Evolutionary conservation across 2,888 invertebrate genomes (phyloP).

Genomic region (Drosophila quinaria): DNA sequence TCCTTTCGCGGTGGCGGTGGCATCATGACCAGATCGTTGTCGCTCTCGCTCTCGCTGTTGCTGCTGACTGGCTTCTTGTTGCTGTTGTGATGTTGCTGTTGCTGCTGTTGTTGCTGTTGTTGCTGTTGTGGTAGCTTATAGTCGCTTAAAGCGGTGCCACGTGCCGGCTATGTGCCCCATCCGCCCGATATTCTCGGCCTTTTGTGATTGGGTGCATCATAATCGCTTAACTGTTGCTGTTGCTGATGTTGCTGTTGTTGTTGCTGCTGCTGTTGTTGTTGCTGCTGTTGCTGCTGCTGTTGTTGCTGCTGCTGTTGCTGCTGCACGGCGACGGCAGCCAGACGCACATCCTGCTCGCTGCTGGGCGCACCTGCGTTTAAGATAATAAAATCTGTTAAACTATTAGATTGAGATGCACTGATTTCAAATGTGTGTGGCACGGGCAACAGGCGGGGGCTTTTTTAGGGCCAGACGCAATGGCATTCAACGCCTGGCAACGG

Average conservation of each 20-base stretch:
- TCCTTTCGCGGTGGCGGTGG: conserved; percentile 78
- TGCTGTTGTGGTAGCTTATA: conserved; percentile 47
- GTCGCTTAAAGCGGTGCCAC: conserved; percentile 58
- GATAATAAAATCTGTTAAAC: conserved; percentile 85
- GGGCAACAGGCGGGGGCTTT: conserved; percentile 52
- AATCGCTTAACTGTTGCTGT: conserved; percentile 86
- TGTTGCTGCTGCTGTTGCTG: conserved; percentile 73
- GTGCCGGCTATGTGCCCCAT: conserved; percentile 94
- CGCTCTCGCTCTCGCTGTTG: conserved; percentile 57
- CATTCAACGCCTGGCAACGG: conserved; percentile 63
- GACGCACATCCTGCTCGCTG: conserved; percentile 89
- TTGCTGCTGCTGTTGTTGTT: conserved; percentile 80
- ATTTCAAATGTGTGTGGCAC: conserved; percentile 68
- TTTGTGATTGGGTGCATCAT: conserved; percentile 89
- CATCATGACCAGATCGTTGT: conserved; percentile 73
- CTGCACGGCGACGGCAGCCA: conserved; percentile 81
- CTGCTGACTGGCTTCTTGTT: conserved; percentile 61
- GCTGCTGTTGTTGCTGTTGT: conserved; percentile 37
- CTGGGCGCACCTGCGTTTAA: conserved; percentile 91
- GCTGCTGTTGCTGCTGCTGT: conserved; percentile 80
- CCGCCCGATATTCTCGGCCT: conserved; percentile 95
- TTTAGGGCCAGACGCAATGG: conserved; percentile 52
- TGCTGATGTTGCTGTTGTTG: conserved; percentile 82
- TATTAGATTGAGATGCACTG: conserved; percentile 79
- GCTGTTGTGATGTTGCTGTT: conserved; percentile 62